Evolutionary conservation across 2,888 invertebrate genomes (phyloP), one percentile per base, ranked within the genome.

Genomic region (Artemia sinica): DNA sequence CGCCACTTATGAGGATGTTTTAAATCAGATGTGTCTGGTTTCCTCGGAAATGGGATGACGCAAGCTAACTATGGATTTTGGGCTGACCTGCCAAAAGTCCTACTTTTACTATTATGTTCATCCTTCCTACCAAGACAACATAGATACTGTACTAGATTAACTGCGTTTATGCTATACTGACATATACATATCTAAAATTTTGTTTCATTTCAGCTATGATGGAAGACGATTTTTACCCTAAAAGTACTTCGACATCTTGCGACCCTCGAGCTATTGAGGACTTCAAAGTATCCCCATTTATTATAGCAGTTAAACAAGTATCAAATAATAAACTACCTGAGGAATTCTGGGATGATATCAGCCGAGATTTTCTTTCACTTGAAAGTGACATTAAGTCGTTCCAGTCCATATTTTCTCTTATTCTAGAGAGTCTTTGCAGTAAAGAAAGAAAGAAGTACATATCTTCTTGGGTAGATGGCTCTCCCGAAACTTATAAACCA

Each of bases 281-380:
- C n/a, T n/a, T 18, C n/a, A 14, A 8, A 14, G 8, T 58, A 18
- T 58, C 58, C 14, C 58, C 58, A n/a, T 9, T 58, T n/a, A 58
- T 58, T 58, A 14, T 58, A n/a, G 58, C 58, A n/a, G 10, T 58
- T 8, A 14, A 14, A 58, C 14, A 58, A 58, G 58, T 18, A 1
- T n/a, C 58, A 58, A 10, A 58, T 14, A 10, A 58, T 18, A 58
- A 58, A 58, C 58, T 58, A 58, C 10, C 58, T 58, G 58, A 58
- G 8, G 18, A 58, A 18, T 58, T 14, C 10, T 58, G 58, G 58
- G 58, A 58, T 10, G 58, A n/a, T 18, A 18, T 58, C 58, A 9
- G 14, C 18, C 58, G 58, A n/a, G 58, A 14, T n/a, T 58, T 58
- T 14, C 8, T 58, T 18, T 58, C 58, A 8, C 14, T 58, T n/a